Conservation (phyloP, 1,140 invertebrate species). For the Triops longicaudatus region DNA sequence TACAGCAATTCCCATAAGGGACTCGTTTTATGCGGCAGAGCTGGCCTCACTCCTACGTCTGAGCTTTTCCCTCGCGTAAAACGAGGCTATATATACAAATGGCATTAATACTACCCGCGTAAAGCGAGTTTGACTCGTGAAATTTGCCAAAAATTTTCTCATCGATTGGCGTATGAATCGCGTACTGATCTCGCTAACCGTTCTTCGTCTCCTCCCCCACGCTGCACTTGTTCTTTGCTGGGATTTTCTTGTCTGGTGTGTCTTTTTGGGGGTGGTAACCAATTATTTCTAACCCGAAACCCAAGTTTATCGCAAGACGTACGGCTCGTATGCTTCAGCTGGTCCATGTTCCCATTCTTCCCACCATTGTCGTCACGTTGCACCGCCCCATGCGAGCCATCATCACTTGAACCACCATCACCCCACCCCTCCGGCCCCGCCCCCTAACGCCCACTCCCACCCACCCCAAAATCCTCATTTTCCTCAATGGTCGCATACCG, state of each 20-base stretch:
- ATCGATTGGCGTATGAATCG: too few species aligned
- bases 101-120: too few species aligned
- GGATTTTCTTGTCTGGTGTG: background rate
- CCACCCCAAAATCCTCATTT: constrained; percentile 53
- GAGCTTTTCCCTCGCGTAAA: too few species aligned
- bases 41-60: too few species aligned
- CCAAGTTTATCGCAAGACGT: background rate
- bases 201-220: background rate
- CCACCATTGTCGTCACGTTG: background rate
- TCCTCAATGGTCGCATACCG: constrained; percentile 84
- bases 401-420: background rate
- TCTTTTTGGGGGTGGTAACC: background rate
- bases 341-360: constrained; percentile 6
- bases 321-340: constrained; percentile 15
- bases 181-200: too few species aligned
- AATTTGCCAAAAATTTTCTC: too few species aligned
- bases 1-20: too few species aligned
- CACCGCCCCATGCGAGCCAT: constrained; percentile 16
- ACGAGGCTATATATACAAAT: too few species aligned
- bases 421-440: background rate
- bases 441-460: too few species aligned
- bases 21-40: too few species aligned
- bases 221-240: background rate
- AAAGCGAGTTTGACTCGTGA: too few species aligned
- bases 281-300: background rate